phyloP scores from a whole-genome alignment of 2,888 invertebrate species.

The Phrixothrix hirtus region DNA sequence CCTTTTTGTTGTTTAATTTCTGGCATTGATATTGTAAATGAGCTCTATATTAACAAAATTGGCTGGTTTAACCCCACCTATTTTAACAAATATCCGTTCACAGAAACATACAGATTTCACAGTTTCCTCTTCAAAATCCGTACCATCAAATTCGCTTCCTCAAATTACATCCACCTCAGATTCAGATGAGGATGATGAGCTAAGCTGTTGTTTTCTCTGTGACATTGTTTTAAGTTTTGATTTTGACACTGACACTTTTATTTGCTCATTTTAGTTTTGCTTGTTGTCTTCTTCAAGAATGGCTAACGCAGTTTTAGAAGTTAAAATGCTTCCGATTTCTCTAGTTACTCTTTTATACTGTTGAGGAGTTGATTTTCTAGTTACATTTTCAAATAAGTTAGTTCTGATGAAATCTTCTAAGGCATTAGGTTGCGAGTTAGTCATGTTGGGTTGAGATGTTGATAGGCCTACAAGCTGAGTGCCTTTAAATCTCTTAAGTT shows the following conservation, averaged over 20 bases:
- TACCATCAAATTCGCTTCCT: not conserved
- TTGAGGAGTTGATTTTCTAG: too few relatives aligned
- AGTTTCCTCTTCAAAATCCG: not conserved
- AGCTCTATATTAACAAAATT: not conserved
- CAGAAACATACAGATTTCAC: not conserved
- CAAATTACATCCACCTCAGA: not conserved
- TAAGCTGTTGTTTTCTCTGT: not conserved
- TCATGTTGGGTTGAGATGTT: too few relatives aligned
- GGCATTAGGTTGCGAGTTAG: too few relatives aligned
- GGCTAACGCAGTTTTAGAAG: too few relatives aligned
- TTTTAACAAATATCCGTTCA: not conserved
- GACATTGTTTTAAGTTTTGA: not conserved
- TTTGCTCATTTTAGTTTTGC: not conserved
- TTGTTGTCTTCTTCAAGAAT: too few relatives aligned
- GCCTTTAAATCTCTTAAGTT: not conserved
- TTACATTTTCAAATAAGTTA: too few relatives aligned
- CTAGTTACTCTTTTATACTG: too few relatives aligned
- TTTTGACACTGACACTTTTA: not conserved
- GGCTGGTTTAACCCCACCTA: not conserved
- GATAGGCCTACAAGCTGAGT: not conserved
- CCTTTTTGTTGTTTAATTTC: not conserved
- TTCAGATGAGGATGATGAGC: too few relatives aligned
- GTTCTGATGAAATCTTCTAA: slow-evolving; percentile 1
- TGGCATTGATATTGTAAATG: not conserved
- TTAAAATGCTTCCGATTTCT: too few relatives aligned